Percentiles rank a stretch among this genome's conserved stretches.
Conservation (phyloP, 53 echinoderm and acorn worm genomes). For the Echinometra lucunter region DNA sequence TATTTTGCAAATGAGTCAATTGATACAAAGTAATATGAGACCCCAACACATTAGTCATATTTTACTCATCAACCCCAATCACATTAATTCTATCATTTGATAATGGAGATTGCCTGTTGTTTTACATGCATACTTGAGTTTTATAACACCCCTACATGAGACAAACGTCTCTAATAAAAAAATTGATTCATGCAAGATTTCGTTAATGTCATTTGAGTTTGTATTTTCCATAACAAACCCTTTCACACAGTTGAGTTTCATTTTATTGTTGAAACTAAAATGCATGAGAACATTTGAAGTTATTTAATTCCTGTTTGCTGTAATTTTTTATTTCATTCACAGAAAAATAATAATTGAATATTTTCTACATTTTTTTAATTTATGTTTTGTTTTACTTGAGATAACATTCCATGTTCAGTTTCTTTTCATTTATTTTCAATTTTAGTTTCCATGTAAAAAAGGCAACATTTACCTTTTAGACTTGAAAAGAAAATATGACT, state of each 20-base stretch:
- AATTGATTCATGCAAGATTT: not conserved
- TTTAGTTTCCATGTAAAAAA: not conserved
- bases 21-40: not conserved
- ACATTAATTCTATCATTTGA: not conserved
- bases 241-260: not conserved
- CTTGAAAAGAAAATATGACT: not conserved
- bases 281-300: not conserved
- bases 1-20: not conserved
- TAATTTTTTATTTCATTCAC: not conserved
- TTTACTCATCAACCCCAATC: not conserved
- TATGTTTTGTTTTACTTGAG: slow-evolving; percentile 1
- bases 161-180: not conserved
- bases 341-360: not conserved
- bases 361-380: not conserved
- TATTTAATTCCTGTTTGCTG: not conserved
- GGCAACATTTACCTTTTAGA: not conserved
- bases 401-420: not conserved
- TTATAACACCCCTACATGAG: not conserved
- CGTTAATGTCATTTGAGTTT: not conserved
- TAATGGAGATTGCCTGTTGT: not conserved
- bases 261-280: not conserved
- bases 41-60: not conserved
- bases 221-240: not conserved
- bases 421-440: not conserved
- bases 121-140: not conserved